Evolutionary conservation across 2,113 vertebrate genomes (phyloP), one percentile per base, ranked within the genome.

Genomic region (Leucopsar rothschildi): DNA sequence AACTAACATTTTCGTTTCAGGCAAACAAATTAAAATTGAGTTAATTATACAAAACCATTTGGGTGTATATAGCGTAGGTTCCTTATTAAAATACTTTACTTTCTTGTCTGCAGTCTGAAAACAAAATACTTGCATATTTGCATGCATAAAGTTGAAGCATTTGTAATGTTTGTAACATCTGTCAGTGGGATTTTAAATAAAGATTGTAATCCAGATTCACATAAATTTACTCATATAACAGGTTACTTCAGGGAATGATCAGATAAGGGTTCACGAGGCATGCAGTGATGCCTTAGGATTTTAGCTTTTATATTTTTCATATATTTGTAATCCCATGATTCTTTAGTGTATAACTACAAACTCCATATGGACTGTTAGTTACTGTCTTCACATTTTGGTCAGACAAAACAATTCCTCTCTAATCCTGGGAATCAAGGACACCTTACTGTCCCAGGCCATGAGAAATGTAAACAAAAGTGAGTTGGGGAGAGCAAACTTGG

Each of bases 21-120:
- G 59, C 84, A 94, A 93, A 85, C 57, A 91, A 95, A 92, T 90
- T 63, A 84, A 91, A 97, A 71, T 33, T 25, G 13, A 90, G 69
- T 88, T 94, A 89, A 95, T 89, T 82, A 65, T 49, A 56, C 52
- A 80, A 69, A 64, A 40, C 28, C 27, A 68, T 91, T 94, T 70
- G 42, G 23, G 63, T 82, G 9, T 77, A 44, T 73, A 31, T 71
- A 55, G 49, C 8, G 7, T 84, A 82, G 14, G 37, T 86, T 92
- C 76, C 66, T 53, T 86, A 71, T 40, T 94, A 79, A 95, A 92
- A 82, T 82, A 60, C 28, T 76, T 60, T n/a, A 31, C 37, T 63
- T 90, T 69, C 88, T 75, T 52, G 37, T 77, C 64, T 88, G 35
- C n/a, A 80, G 50, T 91, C 37, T 90, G 49, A 68, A 84, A 87